Evolutionary conservation across 2,797 vertebrate species (phyloP), one percentile per base, ranked within the genome.

Genomic region (Cuniculus paca): DNA sequence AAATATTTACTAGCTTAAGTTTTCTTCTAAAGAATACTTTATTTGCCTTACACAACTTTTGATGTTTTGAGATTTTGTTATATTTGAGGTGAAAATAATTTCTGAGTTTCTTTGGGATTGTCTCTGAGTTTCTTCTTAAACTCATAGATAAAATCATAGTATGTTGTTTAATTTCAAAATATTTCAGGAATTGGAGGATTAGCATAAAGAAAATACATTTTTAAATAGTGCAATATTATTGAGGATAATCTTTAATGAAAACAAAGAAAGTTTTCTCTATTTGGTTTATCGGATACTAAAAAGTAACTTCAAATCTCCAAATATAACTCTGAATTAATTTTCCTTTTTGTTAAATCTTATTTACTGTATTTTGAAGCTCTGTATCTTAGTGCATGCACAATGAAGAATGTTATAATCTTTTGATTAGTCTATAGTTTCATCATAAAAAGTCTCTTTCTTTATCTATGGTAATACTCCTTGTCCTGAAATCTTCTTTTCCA

Each of bases 101-200:
- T 19, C 42, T n/a, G 75, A 26, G 61, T 85, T 91, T 60, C 12
- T 65, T 58, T 83, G n/a, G 4, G 6, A 88, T 78, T 82, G 48
- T 22, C 34, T 91, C 4, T 14, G 24, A 7, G 60, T 60, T 92
- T 94, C 24, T 74, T 65, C n/a, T 79, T 95, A 74, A 45, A 61
- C 9, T 70, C 24, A n/a, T 6, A 54, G 12, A 60, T 92, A 90
- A 50, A 34, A 83, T 85, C 54, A 12, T 26, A 94, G 31, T 31
- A 91, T 68, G 2, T 28, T 72, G n/a, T 52, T 90, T 65, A 80
- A 75, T 77, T 91, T 91, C 28, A 42, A 80, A 88, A 28, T 75
- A 54, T 48, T 90, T 83, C 45, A 72, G 28, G 52, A 80, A 80
- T 95, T 93, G 26, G 45, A 84, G 50, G n/a, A n/a, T 95, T 63